Evolutionary conservation across 2,888 invertebrate species (phyloP).

Genomic region (Aphidius colemani): DNA sequence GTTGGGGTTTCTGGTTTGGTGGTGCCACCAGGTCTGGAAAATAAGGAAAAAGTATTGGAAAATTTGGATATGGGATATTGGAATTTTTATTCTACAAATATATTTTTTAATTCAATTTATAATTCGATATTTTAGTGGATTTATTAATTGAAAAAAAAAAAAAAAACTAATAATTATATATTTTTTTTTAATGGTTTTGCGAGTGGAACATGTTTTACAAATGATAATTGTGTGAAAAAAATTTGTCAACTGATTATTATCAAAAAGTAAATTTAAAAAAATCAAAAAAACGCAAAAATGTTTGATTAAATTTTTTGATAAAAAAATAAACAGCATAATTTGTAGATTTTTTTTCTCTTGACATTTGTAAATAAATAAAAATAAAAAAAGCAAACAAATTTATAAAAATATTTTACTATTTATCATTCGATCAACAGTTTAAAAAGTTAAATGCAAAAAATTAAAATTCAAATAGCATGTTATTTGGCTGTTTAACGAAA

Average conservation of each 20-base stretch:
- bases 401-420: not conserved
- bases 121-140: not conserved
- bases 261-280: too few relatives aligned
- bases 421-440: too few relatives aligned
- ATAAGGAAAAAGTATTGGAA: constrained; percentile 50
- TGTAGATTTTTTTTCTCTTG: not conserved
- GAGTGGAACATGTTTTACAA: too few relatives aligned
- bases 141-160: too few relatives aligned
- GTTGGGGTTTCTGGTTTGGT: constrained; percentile 62
- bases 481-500: not conserved
- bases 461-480: constrained; percentile 16
- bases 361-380: not conserved
- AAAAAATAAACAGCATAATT: too few relatives aligned
- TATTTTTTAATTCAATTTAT: not conserved
- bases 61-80: constrained; percentile 31
- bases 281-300: too few relatives aligned
- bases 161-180: too few relatives aligned
- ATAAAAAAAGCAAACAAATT: too few relatives aligned
- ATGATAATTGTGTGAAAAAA: too few relatives aligned
- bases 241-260: too few relatives aligned
- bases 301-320: too few relatives aligned
- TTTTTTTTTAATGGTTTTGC: too few relatives aligned
- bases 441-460: not conserved
- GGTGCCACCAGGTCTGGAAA: constrained; percentile 63
- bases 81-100: not conserved